Conservation (phyloP, 2,888 invertebrate species). For the Dolichomitus sp. region DNA sequence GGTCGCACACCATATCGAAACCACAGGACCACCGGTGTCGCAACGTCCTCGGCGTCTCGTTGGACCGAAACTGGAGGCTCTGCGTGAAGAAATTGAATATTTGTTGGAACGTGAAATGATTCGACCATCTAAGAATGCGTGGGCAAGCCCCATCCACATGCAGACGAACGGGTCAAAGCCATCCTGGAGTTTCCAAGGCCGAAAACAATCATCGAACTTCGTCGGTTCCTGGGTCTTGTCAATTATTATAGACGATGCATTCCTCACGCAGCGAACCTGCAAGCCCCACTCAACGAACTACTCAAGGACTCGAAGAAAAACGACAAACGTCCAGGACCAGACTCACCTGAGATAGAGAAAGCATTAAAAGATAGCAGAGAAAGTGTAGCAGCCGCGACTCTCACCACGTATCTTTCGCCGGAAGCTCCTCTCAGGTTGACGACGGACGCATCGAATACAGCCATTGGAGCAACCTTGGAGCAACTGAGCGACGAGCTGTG, state of each 20-base stretch:
- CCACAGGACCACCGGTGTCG: slow-evolving; percentile 78
- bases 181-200: neutral
- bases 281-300: slow-evolving; percentile 27
- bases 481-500: slow-evolving; percentile 38
- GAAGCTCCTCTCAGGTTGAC: slow-evolving; percentile 28
- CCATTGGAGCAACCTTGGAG: slow-evolving; percentile 53
- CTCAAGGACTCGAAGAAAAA: slow-evolving; percentile 46
- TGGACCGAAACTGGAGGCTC: slow-evolving; percentile 75
- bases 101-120: slow-evolving; percentile 82
- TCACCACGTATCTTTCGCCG: slow-evolving; percentile 14
- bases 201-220: slow-evolving; percentile 24
- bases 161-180: neutral
- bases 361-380: slow-evolving; percentile 44
- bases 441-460: slow-evolving; percentile 57
- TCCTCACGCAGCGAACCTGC: slow-evolving; percentile 27
- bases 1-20: slow-evolving; percentile 78
- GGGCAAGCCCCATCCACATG: too few species aligned
- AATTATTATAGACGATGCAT: slow-evolving; percentile 51
- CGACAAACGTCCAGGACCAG: slow-evolving; percentile 1
- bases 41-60: slow-evolving; percentile 77
- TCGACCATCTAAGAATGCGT: slow-evolving; percentile 82
- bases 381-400: slow-evolving; percentile 13
- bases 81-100: slow-evolving; percentile 76
- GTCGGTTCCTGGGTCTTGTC: slow-evolving; percentile 31
- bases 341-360: slow-evolving; percentile 14